Evolutionary conservation across 2,113 vertebrate genomes (phyloP), one percentile per base, ranked within the genome.

Genomic region (Syngnathus scovelli): DNA sequence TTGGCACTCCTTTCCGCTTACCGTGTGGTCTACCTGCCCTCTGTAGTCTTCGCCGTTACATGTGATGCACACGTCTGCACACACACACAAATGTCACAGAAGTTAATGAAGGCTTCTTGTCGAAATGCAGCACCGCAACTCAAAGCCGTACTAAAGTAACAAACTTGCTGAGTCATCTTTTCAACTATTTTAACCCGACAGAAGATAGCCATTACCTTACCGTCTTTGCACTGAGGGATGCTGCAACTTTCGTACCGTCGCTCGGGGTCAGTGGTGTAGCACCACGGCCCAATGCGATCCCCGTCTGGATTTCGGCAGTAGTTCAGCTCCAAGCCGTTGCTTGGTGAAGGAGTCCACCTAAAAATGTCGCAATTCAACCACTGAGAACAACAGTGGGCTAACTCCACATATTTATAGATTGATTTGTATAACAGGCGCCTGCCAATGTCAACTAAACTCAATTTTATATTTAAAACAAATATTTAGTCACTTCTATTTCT

Each of bases 41-140:
- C 93, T 90, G 86, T 99, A 98, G 61, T 96, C 92, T 79, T 99
- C 97, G 0, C 97, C 97, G 0, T 97, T 99, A 78, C 97, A 99
- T 4, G 88, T 91, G 77, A 97, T 77, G 43, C 97, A 99, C 1
- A 92, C 74, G 0, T 93, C 97, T 98, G 89, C 66, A 75, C 75
- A 66, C 65, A 69, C n/a, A 5, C 6, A 43, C 11, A 1, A 33
- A 3, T 33, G 27, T 33, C 27, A 33, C 3, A 33, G 27, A 3
- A 33, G 27, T 33, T 33, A 33, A 33, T 33, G 27, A 33, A 33
- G 27, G 27, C 27, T 33, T 33, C 3, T 33, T 33, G 27, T 33
- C 27, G 3, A 33, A 33, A 33, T 33, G 27, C 27, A 33, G 27
- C 27, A 33, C 27, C 27, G 27, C 27, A 33, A 2, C 3, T 33